Evolutionary conservation across 1,140 invertebrate genomes (phyloP).

Genomic region (Venustaconcha ellipsiformis): DNA sequence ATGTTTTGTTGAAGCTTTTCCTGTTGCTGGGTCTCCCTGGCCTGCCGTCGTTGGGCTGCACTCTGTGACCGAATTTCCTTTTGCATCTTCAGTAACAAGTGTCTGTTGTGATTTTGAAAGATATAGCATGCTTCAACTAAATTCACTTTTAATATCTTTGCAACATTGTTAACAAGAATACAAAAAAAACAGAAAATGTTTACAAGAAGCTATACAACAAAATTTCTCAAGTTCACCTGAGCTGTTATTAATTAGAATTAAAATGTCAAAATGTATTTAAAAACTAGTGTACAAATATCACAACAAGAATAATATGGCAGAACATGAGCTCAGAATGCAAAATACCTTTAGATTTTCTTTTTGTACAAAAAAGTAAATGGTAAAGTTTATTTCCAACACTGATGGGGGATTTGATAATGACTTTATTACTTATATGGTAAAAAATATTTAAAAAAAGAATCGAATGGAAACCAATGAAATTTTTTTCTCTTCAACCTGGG

Average conservation of each 20-base stretch:
- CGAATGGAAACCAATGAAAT: too few relatives aligned
- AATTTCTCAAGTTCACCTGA: background rate
- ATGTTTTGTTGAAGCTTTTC: conserved; percentile 16
- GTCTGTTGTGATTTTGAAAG: conserved; percentile 39
- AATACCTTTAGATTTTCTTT: too few relatives aligned
- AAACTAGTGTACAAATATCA: background rate
- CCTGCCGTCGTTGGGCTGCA: conserved; percentile 51
- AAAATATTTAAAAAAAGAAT: too few relatives aligned
- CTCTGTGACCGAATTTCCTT: conserved; percentile 55
- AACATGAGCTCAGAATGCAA: too few relatives aligned
- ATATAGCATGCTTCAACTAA: background rate
- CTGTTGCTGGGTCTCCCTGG: conserved; percentile 31
- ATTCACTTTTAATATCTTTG: background rate
- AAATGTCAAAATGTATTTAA: background rate
- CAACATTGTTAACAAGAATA: conserved; percentile 3
- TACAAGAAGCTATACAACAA: too few relatives aligned
- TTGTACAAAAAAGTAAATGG: too few relatives aligned
- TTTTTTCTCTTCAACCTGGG: too few relatives aligned
- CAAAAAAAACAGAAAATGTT: background rate
- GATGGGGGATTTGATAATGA: too few relatives aligned
- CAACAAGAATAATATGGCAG: too few relatives aligned
- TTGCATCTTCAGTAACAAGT: conserved; percentile 64
- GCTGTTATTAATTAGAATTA: background rate
- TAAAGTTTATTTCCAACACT: too few relatives aligned
- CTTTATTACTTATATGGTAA: too few relatives aligned